Evolutionary conservation across 2,113 vertebrate species (phyloP).

Genomic region (Gila orcuttii): DNA sequence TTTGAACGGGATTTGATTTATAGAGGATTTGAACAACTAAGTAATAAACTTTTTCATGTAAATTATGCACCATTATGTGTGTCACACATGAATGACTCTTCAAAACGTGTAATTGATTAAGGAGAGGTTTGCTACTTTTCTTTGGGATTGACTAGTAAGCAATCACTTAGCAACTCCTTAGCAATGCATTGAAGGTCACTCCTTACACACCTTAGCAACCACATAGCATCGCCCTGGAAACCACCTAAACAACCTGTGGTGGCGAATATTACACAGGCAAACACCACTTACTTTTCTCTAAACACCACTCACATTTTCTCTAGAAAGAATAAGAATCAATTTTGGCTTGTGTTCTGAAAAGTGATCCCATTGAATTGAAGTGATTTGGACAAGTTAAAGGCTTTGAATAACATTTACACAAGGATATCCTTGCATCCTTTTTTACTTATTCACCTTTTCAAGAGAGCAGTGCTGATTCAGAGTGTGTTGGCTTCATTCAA

Average conservation of each 20-base stretch:
- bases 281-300: not conserved
- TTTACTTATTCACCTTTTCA: conserved; percentile 29
- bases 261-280: not conserved
- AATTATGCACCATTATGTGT: too few species aligned
- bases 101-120: too few species aligned
- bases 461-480: not conserved
- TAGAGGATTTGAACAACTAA: too few species aligned
- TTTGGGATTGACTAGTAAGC: too few species aligned
- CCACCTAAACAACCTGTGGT: not conserved
- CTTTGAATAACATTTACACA: conserved; percentile 59
- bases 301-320: not conserved
- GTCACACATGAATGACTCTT: too few species aligned
- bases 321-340: not conserved
- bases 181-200: not conserved
- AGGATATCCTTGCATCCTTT: conserved; percentile 51
- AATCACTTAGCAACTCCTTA: not conserved
- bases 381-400: conserved; percentile 44
- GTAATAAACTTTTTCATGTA: too few species aligned
- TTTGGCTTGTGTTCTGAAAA: conserved; percentile 47
- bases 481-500: not conserved
- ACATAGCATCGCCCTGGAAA: not conserved
- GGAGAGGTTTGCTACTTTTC: too few species aligned
- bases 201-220: not conserved
- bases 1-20: too few species aligned
- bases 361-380: conserved; percentile 43